phyloP scores from a whole-genome alignment of 2,113 vertebrate species.

The Dasyurus viverrinus region DNA sequence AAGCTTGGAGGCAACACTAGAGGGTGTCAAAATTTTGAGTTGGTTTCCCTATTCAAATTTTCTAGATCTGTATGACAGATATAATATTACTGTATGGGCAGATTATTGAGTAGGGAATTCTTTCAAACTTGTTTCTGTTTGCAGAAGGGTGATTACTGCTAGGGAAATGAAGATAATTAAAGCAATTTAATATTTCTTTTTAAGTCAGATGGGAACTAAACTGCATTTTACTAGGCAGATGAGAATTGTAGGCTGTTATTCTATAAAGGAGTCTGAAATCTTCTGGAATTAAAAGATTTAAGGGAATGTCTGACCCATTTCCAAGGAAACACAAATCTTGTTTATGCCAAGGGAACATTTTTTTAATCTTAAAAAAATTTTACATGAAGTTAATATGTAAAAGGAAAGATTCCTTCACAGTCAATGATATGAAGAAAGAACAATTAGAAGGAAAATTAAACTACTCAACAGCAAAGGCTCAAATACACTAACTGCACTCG shows the following conservation, averaged over 20 bases:
- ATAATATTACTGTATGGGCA: background rate
- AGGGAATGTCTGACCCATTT: slow-evolving; percentile 28
- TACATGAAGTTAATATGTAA: slow-evolving; percentile 5
- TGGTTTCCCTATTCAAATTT: background rate
- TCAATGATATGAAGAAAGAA: background rate
- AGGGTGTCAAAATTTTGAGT: background rate
- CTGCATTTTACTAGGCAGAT: slow-evolving; percentile 14
- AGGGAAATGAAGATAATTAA: slow-evolving; percentile 6
- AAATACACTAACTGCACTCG: background rate
- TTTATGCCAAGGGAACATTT: slow-evolving; percentile 36
- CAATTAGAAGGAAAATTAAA: background rate
- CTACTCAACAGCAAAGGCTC: background rate
- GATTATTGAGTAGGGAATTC: background rate
- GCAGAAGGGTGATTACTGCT: slow-evolving; percentile 29
- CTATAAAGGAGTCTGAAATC: slow-evolving; percentile 28
- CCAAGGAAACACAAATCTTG: slow-evolving; percentile 30
- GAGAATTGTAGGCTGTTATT: slow-evolving; percentile 18
- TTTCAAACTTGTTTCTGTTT: slow-evolving; percentile 31
- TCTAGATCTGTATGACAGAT: background rate
- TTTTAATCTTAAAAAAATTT: slow-evolving; percentile 51
- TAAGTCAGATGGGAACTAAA: slow-evolving; percentile 29
- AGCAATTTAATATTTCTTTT: slow-evolving; percentile 47
- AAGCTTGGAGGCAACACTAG: background rate
- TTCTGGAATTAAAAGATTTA: slow-evolving; percentile 58
- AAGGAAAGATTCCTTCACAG: background rate